Evolutionary conservation across 2,888 invertebrate species (phyloP).

Genomic region (Dermolepida albohirtum): DNA sequence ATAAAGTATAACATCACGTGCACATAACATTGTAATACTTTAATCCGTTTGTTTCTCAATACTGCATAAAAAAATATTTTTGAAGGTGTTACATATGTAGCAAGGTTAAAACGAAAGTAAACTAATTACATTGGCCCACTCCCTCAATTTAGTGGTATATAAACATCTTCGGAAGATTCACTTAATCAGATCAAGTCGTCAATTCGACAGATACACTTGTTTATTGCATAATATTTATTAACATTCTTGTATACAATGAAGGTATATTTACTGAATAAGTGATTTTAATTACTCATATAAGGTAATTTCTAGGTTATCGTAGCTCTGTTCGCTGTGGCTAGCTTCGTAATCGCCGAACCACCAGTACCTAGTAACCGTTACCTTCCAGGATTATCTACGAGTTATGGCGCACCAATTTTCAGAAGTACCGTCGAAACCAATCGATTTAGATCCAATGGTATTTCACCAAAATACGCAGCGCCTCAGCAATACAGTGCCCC

Average conservation of each 20-base stretch:
- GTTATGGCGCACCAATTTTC: constrained; percentile 49
- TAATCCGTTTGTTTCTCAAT: too few species aligned
- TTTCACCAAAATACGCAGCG: background rate
- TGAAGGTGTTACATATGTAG: constrained; percentile 27
- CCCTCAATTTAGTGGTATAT: constrained; percentile 19
- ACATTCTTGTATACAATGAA: background rate
- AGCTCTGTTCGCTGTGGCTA: constrained; percentile 52
- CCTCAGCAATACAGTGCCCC: constrained; percentile 2
- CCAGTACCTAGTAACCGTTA: constrained; percentile 61
- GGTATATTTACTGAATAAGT: background rate
- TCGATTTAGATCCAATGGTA: background rate
- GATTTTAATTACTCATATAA: too few species aligned
- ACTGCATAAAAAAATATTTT: too few species aligned
- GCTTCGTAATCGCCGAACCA: constrained; percentile 60
- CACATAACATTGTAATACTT: too few species aligned
- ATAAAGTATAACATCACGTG: too few species aligned
- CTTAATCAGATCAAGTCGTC: constrained; percentile 36
- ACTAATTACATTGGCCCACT: constrained; percentile 17
- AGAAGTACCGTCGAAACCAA: too few species aligned
- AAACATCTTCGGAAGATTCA: constrained; percentile 25
- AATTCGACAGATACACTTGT: constrained; percentile 6
- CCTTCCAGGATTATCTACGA: constrained; percentile 55
- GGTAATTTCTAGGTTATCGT: constrained; percentile 53
- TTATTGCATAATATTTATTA: background rate
- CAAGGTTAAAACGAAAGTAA: constrained; percentile 32